Base-by-base conservation (phyloP, 2,113 vertebrate genomes). In the Sylvietta virens region DNA sequence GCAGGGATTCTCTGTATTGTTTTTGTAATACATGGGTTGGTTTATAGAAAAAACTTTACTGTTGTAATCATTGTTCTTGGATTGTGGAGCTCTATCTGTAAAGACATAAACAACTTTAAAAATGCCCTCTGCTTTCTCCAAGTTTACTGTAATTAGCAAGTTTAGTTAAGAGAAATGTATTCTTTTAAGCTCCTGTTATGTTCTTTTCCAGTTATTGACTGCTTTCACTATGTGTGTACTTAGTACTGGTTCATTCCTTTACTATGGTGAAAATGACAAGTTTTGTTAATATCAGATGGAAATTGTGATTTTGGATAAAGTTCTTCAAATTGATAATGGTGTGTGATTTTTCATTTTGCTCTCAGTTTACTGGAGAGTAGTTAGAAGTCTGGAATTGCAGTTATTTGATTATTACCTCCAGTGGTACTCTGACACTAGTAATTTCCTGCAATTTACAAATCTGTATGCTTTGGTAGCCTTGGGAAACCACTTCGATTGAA, bases 261-360 rank as follows among this genome's bases (percentile, higher is more conserved):
- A 82, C 74, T 89, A 69, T 92, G 72, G 87, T 93, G 82, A 87
- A 90, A 88, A 92, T 79, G 62, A 97, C 58, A 67, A 47, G 31
- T 51, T 96, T 97, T 97, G 95, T 96, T 92, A 86, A 62, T 53
- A 91, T 73, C 14, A 2, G 74, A 61, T 69, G 72, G 81, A 90
- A 54, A 3, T 71, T 40, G 94, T 95, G 80, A 14, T 88, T 95
- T 97, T 97, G 93, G 65, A 90, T 94, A 95, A 88, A 97, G 96
- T 61, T 85, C 72, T 89, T 81, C 70, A 92, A 95, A 81, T 37
- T 90, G 33, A 89, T 78, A 44, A 35, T 37, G 17, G 19, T 2
- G 50, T 91, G 40, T 54, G 73, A 40, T 81, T 85, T 95, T 95
- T 92, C 13, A 28, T 89, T 96, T 94, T 70, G 27, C 69, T 90